Conservation (phyloP, 2,113 vertebrate species). For the Archocentrus centrarchus region DNA sequence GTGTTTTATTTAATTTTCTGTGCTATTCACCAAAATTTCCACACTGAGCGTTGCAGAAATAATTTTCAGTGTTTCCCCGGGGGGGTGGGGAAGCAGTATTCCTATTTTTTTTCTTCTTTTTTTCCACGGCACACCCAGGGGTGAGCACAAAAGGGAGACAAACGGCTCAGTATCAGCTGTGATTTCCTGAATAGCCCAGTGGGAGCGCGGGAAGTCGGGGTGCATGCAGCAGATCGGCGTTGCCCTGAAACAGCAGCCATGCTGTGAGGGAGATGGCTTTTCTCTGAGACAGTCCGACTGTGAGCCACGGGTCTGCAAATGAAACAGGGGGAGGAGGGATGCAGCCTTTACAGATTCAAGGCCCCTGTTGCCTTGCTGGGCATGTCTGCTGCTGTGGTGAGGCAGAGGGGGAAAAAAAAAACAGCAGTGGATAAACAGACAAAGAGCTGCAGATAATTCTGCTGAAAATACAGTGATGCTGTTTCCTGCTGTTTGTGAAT, state of each 20-base stretch:
- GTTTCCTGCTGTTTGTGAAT: conserved; percentile 73
- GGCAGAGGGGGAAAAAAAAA: conserved; percentile 19
- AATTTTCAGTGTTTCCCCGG: conserved; percentile 69
- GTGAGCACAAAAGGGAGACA: conserved; percentile 74
- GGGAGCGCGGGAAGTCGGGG: conserved; percentile 71
- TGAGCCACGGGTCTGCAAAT: conserved; percentile 76
- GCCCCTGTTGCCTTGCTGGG: conserved; percentile 62
- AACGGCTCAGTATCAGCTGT: conserved; percentile 73
- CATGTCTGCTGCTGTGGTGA: conserved; percentile 61
- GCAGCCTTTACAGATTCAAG: conserved; percentile 62
- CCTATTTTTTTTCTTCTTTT: conserved; percentile 18
- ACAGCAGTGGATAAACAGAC: conserved; percentile 68
- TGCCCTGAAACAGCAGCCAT: conserved; percentile 74
- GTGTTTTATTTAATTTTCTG: conserved; percentile 70
- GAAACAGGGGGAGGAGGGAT: conserved; percentile 61
- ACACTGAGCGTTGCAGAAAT: conserved; percentile 73
- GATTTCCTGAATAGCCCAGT: conserved; percentile 81
- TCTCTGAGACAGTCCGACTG: conserved; percentile 76
- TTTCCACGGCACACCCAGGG: conserved; percentile 25
- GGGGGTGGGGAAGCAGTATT: conserved; percentile 14
- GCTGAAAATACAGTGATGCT: conserved; percentile 50
- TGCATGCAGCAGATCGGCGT: conserved; percentile 64
- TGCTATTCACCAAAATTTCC: conserved; percentile 70
- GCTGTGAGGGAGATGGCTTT: conserved; percentile 84
- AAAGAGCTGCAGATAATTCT: conserved; percentile 73